phyloP scores from a whole-genome alignment of 2,797 vertebrate species.

The Enteromius thamalakanensis region DNA sequence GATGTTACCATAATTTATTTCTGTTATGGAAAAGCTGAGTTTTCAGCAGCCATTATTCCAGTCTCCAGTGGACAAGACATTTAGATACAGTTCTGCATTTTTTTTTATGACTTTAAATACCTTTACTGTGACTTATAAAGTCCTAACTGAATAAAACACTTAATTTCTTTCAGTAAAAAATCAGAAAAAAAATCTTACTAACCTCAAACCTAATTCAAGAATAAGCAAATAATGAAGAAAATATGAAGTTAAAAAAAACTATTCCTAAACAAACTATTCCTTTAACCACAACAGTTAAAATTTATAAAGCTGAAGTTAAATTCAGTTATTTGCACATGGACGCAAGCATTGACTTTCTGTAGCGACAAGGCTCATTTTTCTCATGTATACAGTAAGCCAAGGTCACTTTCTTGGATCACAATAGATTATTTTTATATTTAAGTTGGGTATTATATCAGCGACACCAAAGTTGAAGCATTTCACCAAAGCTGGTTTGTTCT shows the following conservation, averaged over 20 bases:
- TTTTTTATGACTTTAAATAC: not conserved
- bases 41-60: not conserved
- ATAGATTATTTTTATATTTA: slow-evolving; percentile 21
- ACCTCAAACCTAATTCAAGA: not conserved
- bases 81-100: not conserved
- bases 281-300: not conserved
- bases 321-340: not conserved
- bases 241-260: not conserved
- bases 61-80: not conserved
- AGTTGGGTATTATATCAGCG: slow-evolving; percentile 30
- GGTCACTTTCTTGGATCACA: slow-evolving; percentile 19
- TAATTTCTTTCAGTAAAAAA: not conserved
- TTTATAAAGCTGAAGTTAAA: not conserved
- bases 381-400: slow-evolving; percentile 16
- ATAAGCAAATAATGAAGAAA: not conserved
- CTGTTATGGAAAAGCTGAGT: too few species aligned
- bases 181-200: not conserved
- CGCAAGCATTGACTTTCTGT: not conserved
- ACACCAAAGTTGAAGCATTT: slow-evolving; percentile 15
- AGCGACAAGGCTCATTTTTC: not conserved
- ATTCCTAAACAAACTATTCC: not conserved
- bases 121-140: not conserved
- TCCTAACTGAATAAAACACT: not conserved
- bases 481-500: slow-evolving; percentile 23
- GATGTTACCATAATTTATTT: too few species aligned